Evolutionary conservation across 2,113 vertebrate genomes (phyloP), one percentile per base, ranked within the genome.

Genomic region (Gymnocephalus cernua): DNA sequence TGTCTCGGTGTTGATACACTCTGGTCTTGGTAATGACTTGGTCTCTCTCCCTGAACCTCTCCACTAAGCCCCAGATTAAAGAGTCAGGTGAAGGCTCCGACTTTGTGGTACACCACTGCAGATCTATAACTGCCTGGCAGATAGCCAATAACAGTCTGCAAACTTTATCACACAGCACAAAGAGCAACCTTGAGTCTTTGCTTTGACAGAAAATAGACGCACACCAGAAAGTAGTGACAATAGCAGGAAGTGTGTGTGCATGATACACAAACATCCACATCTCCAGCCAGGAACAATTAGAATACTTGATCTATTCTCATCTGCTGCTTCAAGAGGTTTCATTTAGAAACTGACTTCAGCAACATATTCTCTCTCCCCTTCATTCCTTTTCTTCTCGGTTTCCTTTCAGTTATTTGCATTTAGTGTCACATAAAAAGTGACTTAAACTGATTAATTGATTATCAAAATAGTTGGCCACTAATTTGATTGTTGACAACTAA

Each of bases 201-300:
- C 7, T 54, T 27, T 53, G 11, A 45, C 29, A 54, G 29, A 41
- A 25, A 63, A 41, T 14, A 29, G 35, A 80, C 29, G 50, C 50
- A 12, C 7, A 57, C 44, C 44, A 73, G 53, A 50, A 73, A 59
- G 25, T 44, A 21, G 16, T 59, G 51, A 74, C 51, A 71, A 76
- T 77, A 57, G 50, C 25, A 57, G 80, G 73, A 73, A 45, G 29
- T 64, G 15, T 54, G 25, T 25, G 62, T 10, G 41, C 4, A 8
- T 54, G 57, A 56, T 64, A 72, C 25, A 54, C 29, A 70, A 70
- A 79, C 58, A 63, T n/a, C 64, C 64, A 50, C 27, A 44, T 0
- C 53, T 58, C 44, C 38, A 50, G 41, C 21, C 19, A 23, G 25
- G 16, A 65, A 45, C 56, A 75, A n/a, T 45, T 6, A 15, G 3